A percentile compares a stretch with the other conserved stretches of the same genome.
These are phyloP conservation scores for Monoplex corrugatus DNA, from an alignment of 2,888 invertebrate species.

Conservation along the genomic window DNA sequence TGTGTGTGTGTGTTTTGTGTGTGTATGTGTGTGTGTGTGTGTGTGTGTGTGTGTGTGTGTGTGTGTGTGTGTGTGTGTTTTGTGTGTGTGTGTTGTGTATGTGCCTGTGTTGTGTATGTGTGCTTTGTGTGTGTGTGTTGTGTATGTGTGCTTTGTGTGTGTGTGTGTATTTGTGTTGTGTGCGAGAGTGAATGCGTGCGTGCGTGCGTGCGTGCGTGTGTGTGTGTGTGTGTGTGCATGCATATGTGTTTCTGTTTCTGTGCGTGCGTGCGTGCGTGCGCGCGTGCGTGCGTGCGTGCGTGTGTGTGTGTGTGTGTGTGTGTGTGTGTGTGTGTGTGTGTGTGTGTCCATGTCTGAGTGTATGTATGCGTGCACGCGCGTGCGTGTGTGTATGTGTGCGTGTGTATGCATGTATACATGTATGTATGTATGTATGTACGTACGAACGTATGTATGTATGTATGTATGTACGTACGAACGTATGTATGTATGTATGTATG, in stretches of 20 bases:
- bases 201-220: background rate
- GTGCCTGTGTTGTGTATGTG: too few species aligned
- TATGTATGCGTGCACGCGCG: background rate
- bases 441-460: background rate
- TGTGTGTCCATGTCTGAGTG: background rate
- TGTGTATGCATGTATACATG: background rate
- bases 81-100: background rate
- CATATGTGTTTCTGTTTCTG: background rate
- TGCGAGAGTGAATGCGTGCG: background rate
- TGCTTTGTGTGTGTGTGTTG: background rate
- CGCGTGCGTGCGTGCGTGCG: background rate
- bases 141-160: background rate
- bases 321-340: slow-evolving; percentile 9
- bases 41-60: too few species aligned
- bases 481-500: background rate
- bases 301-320: slow-evolving; percentile 25
- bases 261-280: background rate
- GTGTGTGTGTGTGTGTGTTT: background rate
- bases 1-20: background rate
- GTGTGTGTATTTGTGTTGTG: background rate
- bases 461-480: background rate
- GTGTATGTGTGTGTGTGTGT: too few species aligned
- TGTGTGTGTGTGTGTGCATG: background rate
- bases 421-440: background rate
- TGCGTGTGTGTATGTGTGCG: background rate